Base-by-base conservation (phyloP, 2,888 invertebrate genomes). In the Drosophila rubida region DNA sequence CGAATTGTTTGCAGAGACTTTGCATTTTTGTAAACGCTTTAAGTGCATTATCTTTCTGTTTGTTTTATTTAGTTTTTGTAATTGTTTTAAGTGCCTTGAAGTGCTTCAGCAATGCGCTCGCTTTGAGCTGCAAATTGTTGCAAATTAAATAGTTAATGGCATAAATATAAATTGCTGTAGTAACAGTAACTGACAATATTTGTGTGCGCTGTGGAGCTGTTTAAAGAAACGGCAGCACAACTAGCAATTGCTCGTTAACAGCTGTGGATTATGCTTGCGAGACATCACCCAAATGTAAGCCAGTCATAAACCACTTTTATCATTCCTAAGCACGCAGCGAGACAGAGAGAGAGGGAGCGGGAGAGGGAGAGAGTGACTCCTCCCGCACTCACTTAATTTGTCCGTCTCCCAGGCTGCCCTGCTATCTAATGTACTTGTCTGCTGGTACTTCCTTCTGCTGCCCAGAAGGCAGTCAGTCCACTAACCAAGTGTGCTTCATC, bases 291-390 rank as follows among this genome's bases (percentile, higher is more conserved):
- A 62, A 68, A 46, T 41, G 64, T 54, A 75, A 69, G 46, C 61
- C 49, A 62, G 55, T 70, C 78, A 80, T 84, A 82, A 87, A 88
- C 75, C 78, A 77, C 65, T 70, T 87, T 80, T 80, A 77, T 87
- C 78, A 80, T 74, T 60, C 65, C 62, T 55, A 35, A 59, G 61
- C 79, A 76, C 60, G 39, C 60, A 60, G 16, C 49, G 27, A 54
- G 57, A 8, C 8, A 27, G n/a, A n/a, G n/a, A 60, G 16, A 53
- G 27, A 54, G 57, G 3, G 27, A 27, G n/a, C n/a, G n/a, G n/a
- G n/a, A 27, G 25, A 25, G 25, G 0, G 25, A 25, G n/a, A 6
- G 3, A 27, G 27, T 2, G 27, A 32, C 32, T 32, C 42, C 27
- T 37, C 35, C 44, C 51, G 51, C 58, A 63, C 54, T 32, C 32